Evolutionary conservation across 1,140 invertebrate genomes (phyloP), one percentile per base, ranked within the genome.

Genomic region (Drosophila bipectinata): DNA sequence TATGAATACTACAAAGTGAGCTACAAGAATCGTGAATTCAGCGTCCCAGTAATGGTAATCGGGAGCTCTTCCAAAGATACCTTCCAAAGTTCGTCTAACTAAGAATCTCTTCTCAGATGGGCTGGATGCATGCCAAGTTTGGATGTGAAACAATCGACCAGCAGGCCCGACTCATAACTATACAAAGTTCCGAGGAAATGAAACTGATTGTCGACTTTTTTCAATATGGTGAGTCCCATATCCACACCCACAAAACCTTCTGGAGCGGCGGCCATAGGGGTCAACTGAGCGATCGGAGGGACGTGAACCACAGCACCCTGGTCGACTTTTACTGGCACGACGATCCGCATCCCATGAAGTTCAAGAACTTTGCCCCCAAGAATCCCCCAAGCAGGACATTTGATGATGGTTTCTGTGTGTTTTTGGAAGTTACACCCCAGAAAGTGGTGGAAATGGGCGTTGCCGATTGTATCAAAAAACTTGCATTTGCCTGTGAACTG

Each of bases 191-290:
- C 0, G 12, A 59, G 8, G 81, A 85, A 48, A 68, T 81, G 69
- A 24, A 12, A 6, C 9, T 39, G 0, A 32, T 85, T 7, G 30
- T 59, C 14, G 14, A 57, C 4, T 85, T 52, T 51, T 41, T 85
- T 21, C n/a, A 7, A 0, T 34, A 49, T 7, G 10, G 56, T 7
- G 81, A 21, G 21, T 21, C 73, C 1, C 77, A 84, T 10, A 32
- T 45, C 15, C 18, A 32, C 1, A 85, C 49, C 0, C 77, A 85
- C 14, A 2, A 61, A 0, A 1, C 47, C 3, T 85, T 85, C 32
- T 85, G 81, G 81, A 67, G 52, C 15, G 73, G 73, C n/a, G 81
- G 77, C 9, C 81, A 85, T 56, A 64, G 73, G 7, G 81, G 81
- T 5, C 64, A 49, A n/a, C 15, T 80, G 26, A 26, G 18, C 10